These are phyloP conservation scores for Nannobrachium achirus DNA, from an alignment of 2,113 vertebrate genomes.

Conservation along the genomic window DNA sequence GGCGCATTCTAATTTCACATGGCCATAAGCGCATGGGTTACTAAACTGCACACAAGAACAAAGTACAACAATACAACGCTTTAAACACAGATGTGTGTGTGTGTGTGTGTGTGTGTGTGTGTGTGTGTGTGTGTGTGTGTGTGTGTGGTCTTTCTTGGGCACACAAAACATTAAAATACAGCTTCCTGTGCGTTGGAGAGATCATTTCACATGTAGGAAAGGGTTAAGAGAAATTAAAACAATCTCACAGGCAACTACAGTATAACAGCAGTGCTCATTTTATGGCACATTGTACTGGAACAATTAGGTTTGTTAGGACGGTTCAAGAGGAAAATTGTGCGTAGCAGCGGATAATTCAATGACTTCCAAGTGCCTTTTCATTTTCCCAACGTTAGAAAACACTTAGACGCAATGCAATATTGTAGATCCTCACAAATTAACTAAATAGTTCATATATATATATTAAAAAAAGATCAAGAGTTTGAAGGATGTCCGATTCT, in stretches of 20 bases:
- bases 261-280: slow-evolving; percentile 51
- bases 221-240: slow-evolving; percentile 57
- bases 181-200: slow-evolving; percentile 12
- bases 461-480: background rate
- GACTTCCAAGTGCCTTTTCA: too few species aligned
- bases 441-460: slow-evolving; percentile 26
- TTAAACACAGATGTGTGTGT: slow-evolving; percentile 11
- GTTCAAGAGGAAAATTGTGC: slow-evolving; percentile 17
- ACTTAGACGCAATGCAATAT: slow-evolving; percentile 39
- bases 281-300: slow-evolving; percentile 60
- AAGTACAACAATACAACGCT: slow-evolving; percentile 10
- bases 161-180: background rate
- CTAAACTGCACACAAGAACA: slow-evolving; percentile 3
- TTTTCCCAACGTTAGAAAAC: slow-evolving; percentile 26
- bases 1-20: slow-evolving; percentile 24
- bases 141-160: background rate
- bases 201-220: slow-evolving; percentile 14
- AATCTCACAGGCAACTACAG: slow-evolving; percentile 64
- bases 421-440: slow-evolving; percentile 7
- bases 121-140: too few species aligned
- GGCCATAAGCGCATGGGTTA: slow-evolving; percentile 3
- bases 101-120: too few species aligned
- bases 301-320: slow-evolving; percentile 51
- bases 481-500: background rate
- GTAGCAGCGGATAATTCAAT: slow-evolving; percentile 14